Conservation (phyloP, 1,140 invertebrate species). For the Aphaenogaster floridana region DNA sequence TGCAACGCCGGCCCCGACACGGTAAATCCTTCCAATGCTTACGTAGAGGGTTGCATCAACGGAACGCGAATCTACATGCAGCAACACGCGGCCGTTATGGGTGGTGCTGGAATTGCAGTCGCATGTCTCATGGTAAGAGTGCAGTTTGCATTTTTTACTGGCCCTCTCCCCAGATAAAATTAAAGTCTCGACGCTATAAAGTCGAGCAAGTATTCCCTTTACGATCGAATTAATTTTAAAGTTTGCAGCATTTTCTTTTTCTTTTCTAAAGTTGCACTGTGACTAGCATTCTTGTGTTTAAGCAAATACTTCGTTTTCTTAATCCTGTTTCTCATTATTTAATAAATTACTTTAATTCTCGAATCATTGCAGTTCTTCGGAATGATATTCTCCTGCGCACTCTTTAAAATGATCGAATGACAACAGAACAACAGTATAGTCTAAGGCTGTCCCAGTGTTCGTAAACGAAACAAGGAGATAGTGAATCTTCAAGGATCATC, state of each 20-base stretch:
- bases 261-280: background rate
- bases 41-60: slow-evolving; percentile 91
- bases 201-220: background rate
- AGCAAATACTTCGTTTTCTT: background rate
- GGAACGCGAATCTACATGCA: slow-evolving; percentile 91
- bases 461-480: background rate
- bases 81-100: slow-evolving; percentile 93
- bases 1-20: slow-evolving; percentile 88
- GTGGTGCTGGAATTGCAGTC: slow-evolving; percentile 93
- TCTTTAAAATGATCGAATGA: slow-evolving; percentile 92
- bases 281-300: background rate
- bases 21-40: slow-evolving; percentile 89
- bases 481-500: slow-evolving; percentile 48
- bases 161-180: background rate
- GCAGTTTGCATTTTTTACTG: slow-evolving; percentile 45
- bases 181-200: background rate
- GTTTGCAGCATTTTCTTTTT: background rate
- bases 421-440: slow-evolving; percentile 57
- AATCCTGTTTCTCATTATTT: background rate
- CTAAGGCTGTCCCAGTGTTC: slow-evolving; percentile 51
- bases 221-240: slow-evolving; percentile 7
- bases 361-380: slow-evolving; percentile 89
- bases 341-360: slow-evolving; percentile 34
- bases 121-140: slow-evolving; percentile 92
- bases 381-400: slow-evolving; percentile 91